phyloP scores from a whole-genome alignment of 1,140 invertebrate genomes.

The Maconellicoccus hirsutus region DNA sequence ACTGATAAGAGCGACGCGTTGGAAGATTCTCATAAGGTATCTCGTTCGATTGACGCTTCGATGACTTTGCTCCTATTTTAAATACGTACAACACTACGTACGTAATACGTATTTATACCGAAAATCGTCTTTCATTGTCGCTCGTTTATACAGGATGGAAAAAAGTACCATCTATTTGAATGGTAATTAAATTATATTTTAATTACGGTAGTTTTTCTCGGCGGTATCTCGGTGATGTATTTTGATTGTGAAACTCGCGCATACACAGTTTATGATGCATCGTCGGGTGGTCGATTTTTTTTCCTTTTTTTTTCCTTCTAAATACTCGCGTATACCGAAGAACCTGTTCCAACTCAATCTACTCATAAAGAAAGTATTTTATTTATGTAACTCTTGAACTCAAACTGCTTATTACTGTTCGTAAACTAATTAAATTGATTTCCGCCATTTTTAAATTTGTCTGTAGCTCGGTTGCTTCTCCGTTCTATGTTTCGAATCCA shows the following conservation, averaged over 20 bases:
- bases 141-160: too few relatives aligned
- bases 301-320: background rate
- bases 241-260: too few relatives aligned
- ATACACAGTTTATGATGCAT: background rate
- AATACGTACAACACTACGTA: too few relatives aligned
- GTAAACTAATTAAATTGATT: slow-evolving; percentile 10
- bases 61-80: too few relatives aligned
- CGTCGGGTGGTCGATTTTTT: slow-evolving; percentile 2
- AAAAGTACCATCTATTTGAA: too few relatives aligned
- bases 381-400: background rate
- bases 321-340: background rate
- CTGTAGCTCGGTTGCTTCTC: background rate
- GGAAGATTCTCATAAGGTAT: too few relatives aligned
- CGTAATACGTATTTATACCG: too few relatives aligned
- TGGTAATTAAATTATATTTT: slow-evolving; percentile 5
- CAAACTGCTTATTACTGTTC: background rate
- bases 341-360: slow-evolving; percentile 6
- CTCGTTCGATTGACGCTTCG: too few relatives aligned
- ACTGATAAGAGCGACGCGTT: background rate
- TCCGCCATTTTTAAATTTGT: background rate
- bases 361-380: background rate
- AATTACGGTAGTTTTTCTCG: background rate
- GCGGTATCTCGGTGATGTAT: background rate
- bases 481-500: too few relatives aligned
- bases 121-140: too few relatives aligned